Conservation (phyloP, 2,113 vertebrate genomes). For the Mus pahari region DNA sequence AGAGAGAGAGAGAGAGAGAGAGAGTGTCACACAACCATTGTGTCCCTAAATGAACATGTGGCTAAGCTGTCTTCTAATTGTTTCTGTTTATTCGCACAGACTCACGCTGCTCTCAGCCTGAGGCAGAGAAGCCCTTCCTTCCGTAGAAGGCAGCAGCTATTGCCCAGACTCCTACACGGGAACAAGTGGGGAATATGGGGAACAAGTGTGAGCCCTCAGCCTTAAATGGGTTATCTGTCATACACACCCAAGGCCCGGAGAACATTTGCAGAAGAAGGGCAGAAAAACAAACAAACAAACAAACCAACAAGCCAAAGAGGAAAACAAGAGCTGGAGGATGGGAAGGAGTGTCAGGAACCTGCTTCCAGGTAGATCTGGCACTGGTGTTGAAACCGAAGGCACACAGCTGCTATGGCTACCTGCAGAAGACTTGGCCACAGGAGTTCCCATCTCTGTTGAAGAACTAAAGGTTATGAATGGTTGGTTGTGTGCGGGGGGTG, state of each 20-base stretch:
- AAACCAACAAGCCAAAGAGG: no score
- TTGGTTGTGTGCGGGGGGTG: no score
- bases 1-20: no score
- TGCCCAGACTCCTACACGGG: background rate
- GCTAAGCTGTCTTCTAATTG: background rate
- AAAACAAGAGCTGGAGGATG: background rate
- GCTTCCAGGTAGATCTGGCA: background rate
- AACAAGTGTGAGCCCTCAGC: background rate
- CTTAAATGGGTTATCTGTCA: background rate
- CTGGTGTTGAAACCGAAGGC: background rate
- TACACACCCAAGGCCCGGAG: background rate
- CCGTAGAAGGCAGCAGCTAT: no score
- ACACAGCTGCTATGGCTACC: background rate
- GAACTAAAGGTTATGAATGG: background rate
- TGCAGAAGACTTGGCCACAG: background rate
- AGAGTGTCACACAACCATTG: no score
- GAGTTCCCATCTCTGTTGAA: background rate
- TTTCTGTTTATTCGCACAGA: background rate
- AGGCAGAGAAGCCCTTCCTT: background rate
- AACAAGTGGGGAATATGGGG: no score
- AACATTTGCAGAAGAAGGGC: background rate
- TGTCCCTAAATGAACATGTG: background rate
- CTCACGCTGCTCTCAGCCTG: background rate
- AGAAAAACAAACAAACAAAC: no score
- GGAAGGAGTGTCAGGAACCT: no score